Base-by-base conservation (phyloP, 2,888 invertebrate genomes). In the Andrena chrysosceles region DNA sequence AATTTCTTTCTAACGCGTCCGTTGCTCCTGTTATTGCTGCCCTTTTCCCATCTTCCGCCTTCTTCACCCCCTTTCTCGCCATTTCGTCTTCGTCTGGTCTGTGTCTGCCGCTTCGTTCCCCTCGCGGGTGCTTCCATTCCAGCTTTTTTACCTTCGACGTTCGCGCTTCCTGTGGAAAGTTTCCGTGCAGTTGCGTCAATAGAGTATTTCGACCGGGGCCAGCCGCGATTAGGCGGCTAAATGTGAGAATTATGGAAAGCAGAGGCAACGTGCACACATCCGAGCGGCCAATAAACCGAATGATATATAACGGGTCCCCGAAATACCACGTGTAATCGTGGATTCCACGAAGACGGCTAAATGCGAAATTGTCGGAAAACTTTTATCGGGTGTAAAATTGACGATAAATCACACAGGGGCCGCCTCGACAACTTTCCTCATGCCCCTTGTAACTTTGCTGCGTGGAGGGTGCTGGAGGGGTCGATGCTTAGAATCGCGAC, bases 231-330 rank as follows among this genome's bases (percentile, higher is more conserved):
- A 86, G 85, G 87, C 88, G 87, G 86, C 82, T 90, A 92, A 91
- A 91, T 89, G 91, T 85, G 89, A 89, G 87, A 91, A 92, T 92
- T 91, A 91, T 91, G 91, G 91, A 92, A 91, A 91, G 81, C 85
- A 88, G 89, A 79, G 82, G 83, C 81, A 78, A 77, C 85, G 66
- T 66, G 75, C 79, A 71, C 78, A 70, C 59, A 83, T 76, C 78
- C 83, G 73, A 54, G 79, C 31, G 66, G 67, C 86, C 80, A 72
- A 81, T 85, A 84, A 85, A 86, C 77, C 81, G 78, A 70, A 71
- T 76, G 81, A 84, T 79, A 73, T 78, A 79, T 78, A 74, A 79
- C 78, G 67, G 74, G 63, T 63, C 69, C 8, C 68, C 35, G 52
- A 76, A 75, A 67, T 70, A 64, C 69, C 63, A 59, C 73, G 84